Evolutionary conservation across 1,140 invertebrate genomes (phyloP).

Genomic region (Drosophila busckii): DNA sequence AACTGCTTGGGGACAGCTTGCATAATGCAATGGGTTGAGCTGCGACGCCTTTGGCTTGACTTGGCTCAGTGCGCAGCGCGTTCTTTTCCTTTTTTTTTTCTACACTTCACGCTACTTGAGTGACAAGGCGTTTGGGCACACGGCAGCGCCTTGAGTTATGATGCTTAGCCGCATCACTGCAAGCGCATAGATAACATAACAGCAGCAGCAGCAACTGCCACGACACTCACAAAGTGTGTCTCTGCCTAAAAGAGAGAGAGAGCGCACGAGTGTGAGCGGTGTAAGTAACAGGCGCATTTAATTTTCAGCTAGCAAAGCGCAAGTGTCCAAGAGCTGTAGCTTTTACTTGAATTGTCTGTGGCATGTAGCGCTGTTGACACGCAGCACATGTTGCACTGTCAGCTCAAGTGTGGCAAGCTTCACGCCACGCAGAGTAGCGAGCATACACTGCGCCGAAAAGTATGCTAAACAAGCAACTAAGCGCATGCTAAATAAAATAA

Average conservation of each 20-base stretch:
- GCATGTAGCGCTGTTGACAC: conserved; percentile 39
- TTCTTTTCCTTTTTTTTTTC: too few species aligned
- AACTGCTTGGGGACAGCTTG: conserved; percentile 36
- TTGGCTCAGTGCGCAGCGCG: conserved; percentile 53
- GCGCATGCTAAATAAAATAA: too few species aligned
- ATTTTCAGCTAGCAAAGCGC: conserved; percentile 48
- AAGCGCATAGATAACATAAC: conserved; percentile 53
- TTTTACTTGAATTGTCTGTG: conserved; percentile 69
- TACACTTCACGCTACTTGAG: conserved; percentile 63
- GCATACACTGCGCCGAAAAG: too few species aligned
- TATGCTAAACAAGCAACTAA: too few species aligned
- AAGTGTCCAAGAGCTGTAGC: conserved; percentile 52
- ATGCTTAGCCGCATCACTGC: conserved; percentile 62
- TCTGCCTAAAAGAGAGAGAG: not conserved
- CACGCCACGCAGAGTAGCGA: conserved; percentile 11
- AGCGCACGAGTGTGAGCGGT: not conserved
- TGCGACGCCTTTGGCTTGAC: conserved; percentile 31
- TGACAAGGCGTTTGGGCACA: conserved; percentile 42
- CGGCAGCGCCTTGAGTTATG: conserved; percentile 48
- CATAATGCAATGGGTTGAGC: conserved; percentile 64
- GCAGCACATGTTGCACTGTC: conserved; percentile 67
- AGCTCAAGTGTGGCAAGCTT: conserved; percentile 46
- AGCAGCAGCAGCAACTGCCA: conserved; percentile 8
- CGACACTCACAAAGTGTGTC: not conserved
- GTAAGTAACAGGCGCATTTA: conserved; percentile 40